phyloP scores from a whole-genome alignment of 2,888 invertebrate species.

The Harpalus rubripes region DNA sequence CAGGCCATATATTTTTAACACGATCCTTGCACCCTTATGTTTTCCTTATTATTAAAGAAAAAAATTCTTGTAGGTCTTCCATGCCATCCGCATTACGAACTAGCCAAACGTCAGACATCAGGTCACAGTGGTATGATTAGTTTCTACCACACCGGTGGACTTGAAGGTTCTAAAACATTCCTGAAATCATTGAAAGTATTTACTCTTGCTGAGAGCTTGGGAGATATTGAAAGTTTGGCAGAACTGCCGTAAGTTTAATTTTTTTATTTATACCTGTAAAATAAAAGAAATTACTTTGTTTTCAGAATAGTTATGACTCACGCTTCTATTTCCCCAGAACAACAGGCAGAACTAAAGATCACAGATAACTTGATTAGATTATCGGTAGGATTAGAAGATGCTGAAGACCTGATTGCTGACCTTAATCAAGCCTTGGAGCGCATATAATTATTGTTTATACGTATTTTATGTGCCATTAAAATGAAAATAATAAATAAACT shows the following conservation, averaged over 20 bases:
- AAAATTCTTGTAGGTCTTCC: conserved; percentile 81
- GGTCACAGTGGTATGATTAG: conserved; percentile 96
- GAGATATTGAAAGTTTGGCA: conserved; percentile 96
- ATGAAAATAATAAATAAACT: neutral
- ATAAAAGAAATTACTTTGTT: conserved; percentile 68
- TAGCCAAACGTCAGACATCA: conserved; percentile 88
- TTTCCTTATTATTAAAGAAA: neutral
- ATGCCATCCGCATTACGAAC: conserved; percentile 91
- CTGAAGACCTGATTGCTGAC: conserved; percentile 91
- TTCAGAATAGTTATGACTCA: conserved; percentile 95
- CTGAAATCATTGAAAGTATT: conserved; percentile 89
- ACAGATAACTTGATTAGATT: conserved; percentile 91
- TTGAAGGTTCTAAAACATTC: conserved; percentile 86
- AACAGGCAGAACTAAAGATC: conserved; percentile 87
- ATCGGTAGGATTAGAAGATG: conserved; percentile 94
- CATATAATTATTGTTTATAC: conserved; percentile 11
- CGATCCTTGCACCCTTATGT: too few species aligned
- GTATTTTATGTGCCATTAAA: conserved; percentile 4
- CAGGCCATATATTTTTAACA: too few species aligned
- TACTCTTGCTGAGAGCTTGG: conserved; percentile 94
- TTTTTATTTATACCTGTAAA: neutral
- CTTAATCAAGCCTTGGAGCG: conserved; percentile 88
- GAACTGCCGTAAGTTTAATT: conserved; percentile 90
- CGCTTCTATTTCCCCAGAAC: conserved; percentile 90
- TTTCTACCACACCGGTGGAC: conserved; percentile 90